Evolutionary conservation across 2,888 invertebrate species (phyloP).

Genomic region (Pantelozetes paolii): DNA sequence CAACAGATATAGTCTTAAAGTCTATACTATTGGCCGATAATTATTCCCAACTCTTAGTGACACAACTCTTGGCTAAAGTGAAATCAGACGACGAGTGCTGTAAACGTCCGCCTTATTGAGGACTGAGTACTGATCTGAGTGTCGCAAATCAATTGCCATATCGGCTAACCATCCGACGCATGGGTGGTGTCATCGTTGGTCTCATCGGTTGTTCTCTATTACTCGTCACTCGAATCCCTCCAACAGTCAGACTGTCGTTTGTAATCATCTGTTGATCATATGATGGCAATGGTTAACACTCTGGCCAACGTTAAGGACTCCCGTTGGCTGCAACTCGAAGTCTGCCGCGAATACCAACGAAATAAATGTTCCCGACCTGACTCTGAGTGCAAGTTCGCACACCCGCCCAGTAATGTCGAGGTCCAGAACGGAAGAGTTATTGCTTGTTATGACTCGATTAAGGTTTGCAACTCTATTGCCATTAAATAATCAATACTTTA

Average conservation of each 20-base stretch:
- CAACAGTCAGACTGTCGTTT: constrained; percentile 14
- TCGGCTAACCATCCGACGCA: constrained; percentile 19
- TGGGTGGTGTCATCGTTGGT: constrained; percentile 15
- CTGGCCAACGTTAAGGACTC: constrained; percentile 94
- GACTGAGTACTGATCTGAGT: not conserved
- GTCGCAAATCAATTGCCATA: constrained; percentile 20
- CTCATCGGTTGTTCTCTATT: not conserved
- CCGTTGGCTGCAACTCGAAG: constrained; percentile 99
- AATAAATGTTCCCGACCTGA: constrained; percentile 99
- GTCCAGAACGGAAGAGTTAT: constrained; percentile 99
- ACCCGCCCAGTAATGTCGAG: constrained; percentile 98
- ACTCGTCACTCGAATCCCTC: constrained; percentile 6
- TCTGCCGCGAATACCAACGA: constrained; percentile 89
- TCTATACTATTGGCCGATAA: not conserved
- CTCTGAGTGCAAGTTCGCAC: constrained; percentile 97
- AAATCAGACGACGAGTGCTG: not conserved
- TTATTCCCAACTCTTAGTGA: constrained; percentile 1
- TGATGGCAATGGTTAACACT: constrained; percentile 93
- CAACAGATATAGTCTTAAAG: not conserved
- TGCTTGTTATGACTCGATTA: constrained; percentile 99
- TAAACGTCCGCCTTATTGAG: constrained; percentile 6
- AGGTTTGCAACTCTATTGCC: constrained; percentile 65
- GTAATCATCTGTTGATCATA: constrained; percentile 35
- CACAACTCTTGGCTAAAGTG: not conserved
- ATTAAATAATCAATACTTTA: not conserved